phyloP scores from a whole-genome alignment of 2,888 invertebrate species.

The Synanthedon tipuliformis region DNA sequence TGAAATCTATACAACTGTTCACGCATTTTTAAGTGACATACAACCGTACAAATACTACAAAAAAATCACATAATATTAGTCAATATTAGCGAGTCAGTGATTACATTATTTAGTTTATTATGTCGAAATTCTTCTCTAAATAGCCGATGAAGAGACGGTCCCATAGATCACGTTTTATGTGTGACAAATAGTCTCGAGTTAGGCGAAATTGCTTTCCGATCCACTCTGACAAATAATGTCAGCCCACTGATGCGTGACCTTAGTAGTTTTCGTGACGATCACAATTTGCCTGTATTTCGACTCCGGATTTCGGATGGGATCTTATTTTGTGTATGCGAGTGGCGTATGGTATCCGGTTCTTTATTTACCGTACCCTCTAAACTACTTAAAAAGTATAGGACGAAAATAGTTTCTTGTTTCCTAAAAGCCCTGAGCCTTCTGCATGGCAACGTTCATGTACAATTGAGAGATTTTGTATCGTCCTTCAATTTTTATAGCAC shows the following conservation, averaged over 20 bases:
- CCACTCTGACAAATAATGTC: slow-evolving; percentile 65
- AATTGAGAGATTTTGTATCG: slow-evolving; percentile 13
- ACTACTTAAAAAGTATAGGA: slow-evolving; percentile 28
- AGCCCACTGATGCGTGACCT: slow-evolving; percentile 56
- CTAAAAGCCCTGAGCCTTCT: background rate
- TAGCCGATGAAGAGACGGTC: slow-evolving; percentile 14
- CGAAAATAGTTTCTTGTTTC: slow-evolving; percentile 19
- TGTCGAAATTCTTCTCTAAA: too few species aligned
- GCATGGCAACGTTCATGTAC: background rate
- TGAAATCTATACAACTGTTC: too few species aligned
- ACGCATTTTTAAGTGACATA: too few species aligned
- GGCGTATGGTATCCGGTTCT: slow-evolving; percentile 29
- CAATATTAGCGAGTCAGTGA: too few species aligned
- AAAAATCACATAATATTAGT: too few species aligned
- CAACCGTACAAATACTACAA: too few species aligned
- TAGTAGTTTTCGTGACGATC: slow-evolving; percentile 51
- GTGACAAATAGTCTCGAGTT: slow-evolving; percentile 66
- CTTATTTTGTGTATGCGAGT: slow-evolving; percentile 36
- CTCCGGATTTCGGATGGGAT: slow-evolving; percentile 28
- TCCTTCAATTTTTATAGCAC: background rate
- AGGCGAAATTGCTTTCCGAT: slow-evolving; percentile 65
- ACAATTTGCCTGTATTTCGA: slow-evolving; percentile 43
- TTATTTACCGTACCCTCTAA: slow-evolving; percentile 29
- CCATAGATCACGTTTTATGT: slow-evolving; percentile 64
- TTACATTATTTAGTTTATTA: too few species aligned